These are phyloP conservation scores for Meriones unguiculatus DNA, from an alignment of 2,113 vertebrate genomes.

Conservation along the genomic window DNA sequence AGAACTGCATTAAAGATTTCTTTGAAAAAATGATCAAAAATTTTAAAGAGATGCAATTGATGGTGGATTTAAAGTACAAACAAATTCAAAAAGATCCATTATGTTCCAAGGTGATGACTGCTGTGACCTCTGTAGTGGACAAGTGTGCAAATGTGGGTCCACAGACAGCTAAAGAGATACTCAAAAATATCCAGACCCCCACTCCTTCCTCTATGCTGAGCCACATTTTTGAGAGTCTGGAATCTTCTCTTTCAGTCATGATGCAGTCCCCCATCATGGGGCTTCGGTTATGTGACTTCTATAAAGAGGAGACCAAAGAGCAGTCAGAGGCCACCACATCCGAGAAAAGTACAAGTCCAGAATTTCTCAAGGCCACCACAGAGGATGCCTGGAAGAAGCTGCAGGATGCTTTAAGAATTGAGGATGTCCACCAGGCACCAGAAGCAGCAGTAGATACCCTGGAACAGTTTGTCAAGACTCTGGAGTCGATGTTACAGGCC, in stretches of 20 bases:
- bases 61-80: constrained; percentile 27
- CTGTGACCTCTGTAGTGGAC: constrained; percentile 48
- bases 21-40: constrained; percentile 76
- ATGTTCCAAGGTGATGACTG: constrained; percentile 20
- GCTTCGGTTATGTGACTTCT: constrained; percentile 79
- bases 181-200: not conserved
- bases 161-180: constrained; percentile 47
- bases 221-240: constrained; percentile 60
- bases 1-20: constrained; percentile 76
- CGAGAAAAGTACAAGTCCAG: not conserved
- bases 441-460: constrained; percentile 69
- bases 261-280: constrained; percentile 70
- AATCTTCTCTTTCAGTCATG: constrained; percentile 73
- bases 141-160: constrained; percentile 53
- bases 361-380: constrained; percentile 38
- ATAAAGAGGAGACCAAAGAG: constrained; percentile 62
- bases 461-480: constrained; percentile 70
- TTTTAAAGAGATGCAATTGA: constrained; percentile 79
- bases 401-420: constrained; percentile 27
- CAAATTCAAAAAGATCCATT: constrained; percentile 32
- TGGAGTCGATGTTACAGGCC: constrained; percentile 71
- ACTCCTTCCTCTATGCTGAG: constrained; percentile 54
- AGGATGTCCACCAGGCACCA: constrained; percentile 22
- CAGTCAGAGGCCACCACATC: constrained; percentile 49
- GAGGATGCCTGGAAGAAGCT: constrained; percentile 52